Percentiles rank a stretch among this genome's conserved stretches.
These are phyloP conservation scores for Microchrysa polita DNA, from an alignment of 2,888 invertebrate species.

Conservation along the genomic window DNA sequence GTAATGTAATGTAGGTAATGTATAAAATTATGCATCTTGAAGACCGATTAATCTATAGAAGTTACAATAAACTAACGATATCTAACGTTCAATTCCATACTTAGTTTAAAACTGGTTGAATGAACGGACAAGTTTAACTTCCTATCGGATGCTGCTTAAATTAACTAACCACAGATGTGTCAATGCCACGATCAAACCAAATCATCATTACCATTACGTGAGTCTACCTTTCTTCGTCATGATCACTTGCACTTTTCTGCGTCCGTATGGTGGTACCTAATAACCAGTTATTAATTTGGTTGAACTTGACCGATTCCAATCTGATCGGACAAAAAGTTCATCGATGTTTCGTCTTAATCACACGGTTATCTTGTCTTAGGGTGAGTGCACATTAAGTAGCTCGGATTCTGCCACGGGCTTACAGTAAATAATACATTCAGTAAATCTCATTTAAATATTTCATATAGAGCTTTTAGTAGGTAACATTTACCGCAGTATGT, in stretches of 20 bases:
- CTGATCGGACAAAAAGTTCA: background rate
- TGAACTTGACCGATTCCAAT: conserved; percentile 17
- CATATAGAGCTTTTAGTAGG: no score
- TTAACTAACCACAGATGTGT: background rate
- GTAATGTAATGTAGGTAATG: no score
- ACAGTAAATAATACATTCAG: no score
- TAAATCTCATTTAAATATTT: no score
- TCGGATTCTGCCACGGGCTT: no score
- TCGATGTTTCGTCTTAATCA: no score
- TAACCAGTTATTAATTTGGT: conserved; percentile 6
- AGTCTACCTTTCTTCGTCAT: background rate
- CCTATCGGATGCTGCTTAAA: background rate
- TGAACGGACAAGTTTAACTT: background rate
- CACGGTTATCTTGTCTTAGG: no score
- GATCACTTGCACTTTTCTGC: background rate
- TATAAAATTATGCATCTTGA: background rate
- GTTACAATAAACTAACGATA: no score
- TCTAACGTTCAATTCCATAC: background rate
- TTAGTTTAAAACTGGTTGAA: background rate
- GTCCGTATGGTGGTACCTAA: no score
- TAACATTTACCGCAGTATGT: no score
- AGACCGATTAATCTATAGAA: background rate
- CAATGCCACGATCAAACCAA: conserved; percentile 10
- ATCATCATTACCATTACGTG: background rate
- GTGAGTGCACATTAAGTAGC: no score